Evolutionary conservation across 1,140 invertebrate genomes (phyloP), one percentile per base, ranked within the genome.

Genomic region (Mactra quadrangularis): DNA sequence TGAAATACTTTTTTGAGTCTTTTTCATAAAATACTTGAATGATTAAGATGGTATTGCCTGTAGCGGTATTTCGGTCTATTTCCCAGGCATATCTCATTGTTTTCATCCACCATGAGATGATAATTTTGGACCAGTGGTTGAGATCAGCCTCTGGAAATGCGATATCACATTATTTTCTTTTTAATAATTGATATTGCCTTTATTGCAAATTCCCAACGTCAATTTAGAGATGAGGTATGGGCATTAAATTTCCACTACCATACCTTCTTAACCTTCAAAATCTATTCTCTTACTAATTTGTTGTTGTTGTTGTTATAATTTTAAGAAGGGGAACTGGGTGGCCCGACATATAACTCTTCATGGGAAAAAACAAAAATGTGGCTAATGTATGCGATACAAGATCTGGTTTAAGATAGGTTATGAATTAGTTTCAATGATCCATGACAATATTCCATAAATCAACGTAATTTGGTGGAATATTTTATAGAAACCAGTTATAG

Each of bases 351-450:
- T 31, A 60, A 45, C 53, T 35, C 52, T 57, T 81, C 77, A 81
- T 81, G 77, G 77, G 77, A 81, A 81, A 81, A 70, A 53, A 71
- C 68, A 64, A 70, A 81, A 81, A 70, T 33, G 45, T 66, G 59
- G 22, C 31, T 29, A 27, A 38, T 25, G 47, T 70, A 31, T 55
- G 33, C 47, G 50, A 79, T 70, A 68, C 31, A 7, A 68, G 47
- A 68, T 78, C 45, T 31, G 17, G 45, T 17, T 22, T 68, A 11
- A 71, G 50, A 81, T 81, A 53, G 22, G 55, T 57, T 59, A 31
- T 57, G 62, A 81, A 81, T 81, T 70, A 81, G 68, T 81, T 35
- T 81, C 41, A 71, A 81, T 81, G 77, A 71, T 50, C 77, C 77
- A 29, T 70, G 62, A 70, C 70, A 70, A 70, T 81, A 53, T 57